A percentile compares a stretch with the other conserved stretches of the same genome.
Evolutionary conservation across 2,113 vertebrate genomes (phyloP).

Genomic region (Oplegnathus fasciatus): DNA sequence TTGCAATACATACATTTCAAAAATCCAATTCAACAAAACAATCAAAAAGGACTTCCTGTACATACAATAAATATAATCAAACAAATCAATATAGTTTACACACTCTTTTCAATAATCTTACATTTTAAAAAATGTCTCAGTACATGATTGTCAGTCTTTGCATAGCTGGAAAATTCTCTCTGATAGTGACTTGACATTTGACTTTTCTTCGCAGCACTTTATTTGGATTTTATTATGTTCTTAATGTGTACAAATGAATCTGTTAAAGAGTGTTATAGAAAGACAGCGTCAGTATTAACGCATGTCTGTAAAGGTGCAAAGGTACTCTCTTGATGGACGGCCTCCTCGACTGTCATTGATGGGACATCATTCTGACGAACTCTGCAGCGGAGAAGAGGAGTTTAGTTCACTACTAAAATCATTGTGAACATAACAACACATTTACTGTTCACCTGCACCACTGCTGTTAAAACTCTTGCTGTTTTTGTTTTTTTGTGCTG

Average conservation of each 20-base stretch:
- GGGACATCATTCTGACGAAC: constrained; percentile 85
- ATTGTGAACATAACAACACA: background rate
- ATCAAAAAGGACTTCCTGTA: constrained; percentile 16
- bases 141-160: constrained; percentile 33
- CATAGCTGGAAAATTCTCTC: constrained; percentile 44
- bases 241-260: background rate
- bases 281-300: background rate
- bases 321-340: background rate
- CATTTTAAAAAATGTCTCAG: constrained; percentile 19
- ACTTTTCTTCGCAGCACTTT: constrained; percentile 20
- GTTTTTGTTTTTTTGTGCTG: background rate
- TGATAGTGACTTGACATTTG: constrained; percentile 32
- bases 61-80: constrained; percentile 41
- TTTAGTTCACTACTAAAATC: background rate
- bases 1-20: constrained; percentile 21
- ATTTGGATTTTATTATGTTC: background rate
- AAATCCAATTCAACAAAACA: constrained; percentile 28
- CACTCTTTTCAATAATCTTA: background rate
- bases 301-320: constrained; percentile 20
- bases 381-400: constrained; percentile 64
- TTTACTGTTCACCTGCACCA: background rate
- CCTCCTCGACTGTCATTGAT: constrained; percentile 58
- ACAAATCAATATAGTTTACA: constrained; percentile 21
- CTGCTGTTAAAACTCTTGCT: background rate
- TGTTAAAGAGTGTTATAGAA: background rate